Evolutionary conservation across 2,888 invertebrate species (phyloP), one percentile per base, ranked within the genome.

Genomic region (Rhamphomyia laevipes): DNA sequence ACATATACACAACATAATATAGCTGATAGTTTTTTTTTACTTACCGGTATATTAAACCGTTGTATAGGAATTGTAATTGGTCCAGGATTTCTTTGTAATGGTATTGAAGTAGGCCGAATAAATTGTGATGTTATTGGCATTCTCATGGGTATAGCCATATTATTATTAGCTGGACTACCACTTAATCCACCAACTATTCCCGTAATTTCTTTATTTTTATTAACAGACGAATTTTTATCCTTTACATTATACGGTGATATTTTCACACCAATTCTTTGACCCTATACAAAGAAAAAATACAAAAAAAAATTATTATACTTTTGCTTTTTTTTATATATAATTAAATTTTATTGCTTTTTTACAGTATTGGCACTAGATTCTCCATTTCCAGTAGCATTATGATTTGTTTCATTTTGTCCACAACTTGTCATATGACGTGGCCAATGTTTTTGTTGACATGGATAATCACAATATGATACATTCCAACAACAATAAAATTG

Each of bases 401-500:
- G 31, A 23, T 48, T 35, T 5, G 30, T 48, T 47, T 56, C 56
- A 7, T 55, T 56, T 56, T 66, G 66, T 3, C 60, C 61, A 53
- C 67, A 67, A 15, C 53, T 51, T 4, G 52, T 23, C 3, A 66
- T 81, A 67, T 93, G 93, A 10, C 76, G 71, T 1, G 82, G 70
- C 93, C 93, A 93, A 68, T 93, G 91, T 56, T 81, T 75, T 61
- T 86, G 81, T 69, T 93, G 93, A 61, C 94, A 94, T 2, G 82
- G 77, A 65, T 86, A 85, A 72, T 88, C 86, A 69, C 94, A 95
- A 69, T 95, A 95, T 47, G 90, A 83, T 0, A 93, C 93, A 73
- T 93, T 94, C 93, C 94, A 95, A 64, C 95, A 95, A 63, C 95
- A 95, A 69, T 92, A 91, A 68, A 90, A 89, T 58, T 86, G 81